Base-by-base conservation (phyloP, 2,888 invertebrate species). In the Euzophera pinguis region DNA sequence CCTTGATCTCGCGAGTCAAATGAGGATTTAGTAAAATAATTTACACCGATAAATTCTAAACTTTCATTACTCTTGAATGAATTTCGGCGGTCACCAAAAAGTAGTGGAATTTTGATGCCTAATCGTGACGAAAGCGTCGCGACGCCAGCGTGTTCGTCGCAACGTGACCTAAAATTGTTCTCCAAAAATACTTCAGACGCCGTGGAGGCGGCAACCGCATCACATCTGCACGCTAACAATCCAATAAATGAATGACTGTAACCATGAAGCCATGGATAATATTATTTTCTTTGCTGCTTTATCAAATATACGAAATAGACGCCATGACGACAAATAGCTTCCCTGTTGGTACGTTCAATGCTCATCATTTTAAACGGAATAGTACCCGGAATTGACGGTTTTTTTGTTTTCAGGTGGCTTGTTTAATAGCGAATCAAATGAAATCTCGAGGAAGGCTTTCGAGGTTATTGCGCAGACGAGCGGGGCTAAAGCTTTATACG, bases 141-240 rank as follows among this genome's bases (percentile, higher is more conserved):
- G 64, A 62, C 68, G 63, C 60, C 41, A 56, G 57, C 53, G 43
- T 32, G 32, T 32, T 47, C 61, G 62, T 64, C 59, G 65, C 65
- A 70, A 74, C 71, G 75, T 78, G 89, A 84, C 87, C 90, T 87
- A 85, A 88, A 83, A 89, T 70, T 78, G 76, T 71, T 86, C 81
- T 88, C 90, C 86, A 84, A 87, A 90, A 90, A 89, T 89, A 90
- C 74, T 73, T 68, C 81, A 84, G 81, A 83, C 79, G 75, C 70
- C 67, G 71, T 63, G 70, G 61, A 75, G 64, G 73, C 75, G 75
- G 72, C 75, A 62, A 62, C 63, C 67, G 64, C 65, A 75, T 65
- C 76, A 76, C 78, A 65, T 71, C 73, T 68, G 58, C 65, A 63
- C 59, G 55, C 60, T 63, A 61, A 65, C 68, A 63, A 59, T 65